These are phyloP conservation scores for Habropoda laboriosa DNA, from an alignment of 1,140 invertebrate species.

Conservation along the genomic window DNA sequence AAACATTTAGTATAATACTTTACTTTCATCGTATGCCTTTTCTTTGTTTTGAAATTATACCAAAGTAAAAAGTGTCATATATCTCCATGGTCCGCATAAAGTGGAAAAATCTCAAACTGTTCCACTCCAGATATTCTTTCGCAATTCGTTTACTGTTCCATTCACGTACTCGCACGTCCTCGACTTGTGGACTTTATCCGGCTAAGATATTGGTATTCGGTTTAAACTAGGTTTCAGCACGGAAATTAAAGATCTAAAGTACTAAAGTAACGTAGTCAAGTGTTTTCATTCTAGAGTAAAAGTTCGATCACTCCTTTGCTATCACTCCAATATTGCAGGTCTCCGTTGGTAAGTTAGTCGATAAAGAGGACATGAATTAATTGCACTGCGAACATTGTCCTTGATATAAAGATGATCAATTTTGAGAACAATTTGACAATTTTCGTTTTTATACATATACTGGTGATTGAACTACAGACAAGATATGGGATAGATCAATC, in stretches of 20 bases:
- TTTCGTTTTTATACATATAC: too few relatives aligned
- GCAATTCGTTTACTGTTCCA: background rate
- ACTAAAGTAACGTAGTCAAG: background rate
- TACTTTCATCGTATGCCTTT: background rate
- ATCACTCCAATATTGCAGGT: background rate
- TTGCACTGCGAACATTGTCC: too few relatives aligned
- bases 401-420: too few relatives aligned
- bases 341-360: background rate
- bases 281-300: background rate
- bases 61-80: too few relatives aligned
- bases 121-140: too few relatives aligned
- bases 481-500: too few relatives aligned
- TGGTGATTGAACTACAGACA: too few relatives aligned
- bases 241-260: background rate
- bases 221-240: background rate
- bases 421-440: too few relatives aligned
- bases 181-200: background rate
- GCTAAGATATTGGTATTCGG: background rate
- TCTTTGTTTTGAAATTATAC: too few relatives aligned
- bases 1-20: background rate
- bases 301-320: background rate
- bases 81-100: too few relatives aligned
- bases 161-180: background rate
- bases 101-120: too few relatives aligned
- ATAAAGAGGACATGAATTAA: background rate